phyloP scores from a whole-genome alignment of 2,797 vertebrate species.

The Lepidocolaptes lacrymiger region DNA sequence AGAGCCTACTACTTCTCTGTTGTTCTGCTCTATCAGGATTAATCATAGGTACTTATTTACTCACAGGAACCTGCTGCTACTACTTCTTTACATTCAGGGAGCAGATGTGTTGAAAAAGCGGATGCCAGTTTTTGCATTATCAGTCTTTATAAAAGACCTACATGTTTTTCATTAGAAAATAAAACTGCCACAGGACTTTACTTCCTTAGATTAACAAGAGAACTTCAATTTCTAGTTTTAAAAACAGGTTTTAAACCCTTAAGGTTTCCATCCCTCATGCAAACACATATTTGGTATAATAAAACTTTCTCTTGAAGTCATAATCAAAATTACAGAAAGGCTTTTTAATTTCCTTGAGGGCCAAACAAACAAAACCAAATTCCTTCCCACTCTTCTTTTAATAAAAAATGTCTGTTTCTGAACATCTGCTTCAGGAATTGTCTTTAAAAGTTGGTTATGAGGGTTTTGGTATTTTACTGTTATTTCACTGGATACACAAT shows the following conservation, averaged over 20 bases:
- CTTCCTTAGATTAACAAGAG: constrained; percentile 28
- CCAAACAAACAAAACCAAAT: constrained; percentile 58
- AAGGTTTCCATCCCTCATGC: constrained; percentile 52
- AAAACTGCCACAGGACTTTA: constrained; percentile 10
- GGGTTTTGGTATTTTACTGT: background rate
- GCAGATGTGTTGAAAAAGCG: background rate
- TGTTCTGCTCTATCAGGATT: background rate
- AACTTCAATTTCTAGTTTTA: constrained; percentile 36
- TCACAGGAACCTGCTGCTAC: background rate
- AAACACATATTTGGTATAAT: constrained; percentile 37
- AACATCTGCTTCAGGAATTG: constrained; percentile 68
- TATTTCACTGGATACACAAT: constrained; percentile 28
- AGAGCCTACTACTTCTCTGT: background rate
- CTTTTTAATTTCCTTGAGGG: constrained; percentile 67
- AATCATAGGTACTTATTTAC: background rate
- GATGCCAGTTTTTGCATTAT: background rate
- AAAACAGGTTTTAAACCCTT: constrained; percentile 57
- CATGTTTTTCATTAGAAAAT: background rate
- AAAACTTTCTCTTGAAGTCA: constrained; percentile 61
- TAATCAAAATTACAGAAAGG: constrained; percentile 60
- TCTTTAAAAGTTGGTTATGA: constrained; percentile 47
- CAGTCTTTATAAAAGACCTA: constrained; percentile 22
- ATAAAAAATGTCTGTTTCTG: constrained; percentile 46
- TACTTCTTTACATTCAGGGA: background rate
- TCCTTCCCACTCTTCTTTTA: constrained; percentile 62